A percentile compares a stretch with the other conserved stretches of the same genome.
phyloP scores from a whole-genome alignment of 2,113 vertebrate genomes.

The Colaptes auratus region DNA sequence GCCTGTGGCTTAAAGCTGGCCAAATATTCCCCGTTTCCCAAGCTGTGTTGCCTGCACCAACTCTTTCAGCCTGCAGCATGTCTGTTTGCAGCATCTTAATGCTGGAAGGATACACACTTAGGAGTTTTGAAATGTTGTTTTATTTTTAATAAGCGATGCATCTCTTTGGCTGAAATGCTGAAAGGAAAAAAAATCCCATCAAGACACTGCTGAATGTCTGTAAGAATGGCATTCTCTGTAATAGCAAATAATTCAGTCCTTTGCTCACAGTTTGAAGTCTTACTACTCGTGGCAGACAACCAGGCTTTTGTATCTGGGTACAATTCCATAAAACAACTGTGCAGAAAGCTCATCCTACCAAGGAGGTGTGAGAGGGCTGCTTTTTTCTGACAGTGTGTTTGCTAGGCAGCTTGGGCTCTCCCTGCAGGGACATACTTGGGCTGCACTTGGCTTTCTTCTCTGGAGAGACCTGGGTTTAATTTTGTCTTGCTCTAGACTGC shows the following conservation, averaged over 20 bases:
- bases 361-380: neutral
- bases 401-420: neutral
- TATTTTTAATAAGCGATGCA: neutral
- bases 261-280: neutral
- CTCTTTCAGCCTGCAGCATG: neutral
- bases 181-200: neutral
- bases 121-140: neutral
- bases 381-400: neutral
- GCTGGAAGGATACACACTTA: neutral
- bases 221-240: constrained; percentile 5
- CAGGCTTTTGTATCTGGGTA: neutral
- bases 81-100: neutral
- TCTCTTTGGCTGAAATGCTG: neutral
- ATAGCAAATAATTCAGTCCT: constrained; percentile 16
- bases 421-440: neutral
- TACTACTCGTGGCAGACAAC: neutral
- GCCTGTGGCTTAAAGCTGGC: neutral
- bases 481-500: neutral
- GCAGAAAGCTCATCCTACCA: neutral
- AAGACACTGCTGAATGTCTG: neutral
- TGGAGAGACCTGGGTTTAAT: neutral
- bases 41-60: neutral
- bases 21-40: neutral
- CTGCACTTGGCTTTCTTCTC: neutral
- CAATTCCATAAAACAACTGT: constrained; percentile 6